Evolutionary conservation across 2,797 vertebrate genomes (phyloP).

Genomic region (Tolypeutes matacus): DNA sequence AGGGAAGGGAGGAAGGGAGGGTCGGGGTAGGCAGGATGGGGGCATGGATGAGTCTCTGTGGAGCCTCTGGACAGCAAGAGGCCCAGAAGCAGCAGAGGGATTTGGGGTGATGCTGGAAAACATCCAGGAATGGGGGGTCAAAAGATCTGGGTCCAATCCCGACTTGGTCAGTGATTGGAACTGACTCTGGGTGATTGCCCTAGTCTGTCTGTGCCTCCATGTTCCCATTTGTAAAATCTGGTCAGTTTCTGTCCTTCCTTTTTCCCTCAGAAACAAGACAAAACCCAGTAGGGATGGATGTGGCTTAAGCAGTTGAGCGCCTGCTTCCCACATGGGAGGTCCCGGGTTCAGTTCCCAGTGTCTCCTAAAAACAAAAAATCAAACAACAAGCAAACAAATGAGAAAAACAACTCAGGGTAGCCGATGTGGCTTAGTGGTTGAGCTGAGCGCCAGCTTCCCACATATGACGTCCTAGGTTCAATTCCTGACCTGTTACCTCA

Average conservation of each 20-base stretch:
- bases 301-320: too few relatives aligned
- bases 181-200: neutral
- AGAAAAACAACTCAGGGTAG: too few relatives aligned
- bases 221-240: neutral
- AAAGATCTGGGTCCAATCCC: neutral
- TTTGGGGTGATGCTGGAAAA: neutral
- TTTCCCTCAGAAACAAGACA: neutral
- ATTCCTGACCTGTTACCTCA: too few relatives aligned
- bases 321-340: too few relatives aligned
- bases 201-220: neutral
- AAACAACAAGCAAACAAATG: too few relatives aligned
- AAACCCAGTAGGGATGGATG: too few relatives aligned
- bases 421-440: too few relatives aligned
- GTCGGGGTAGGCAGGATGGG: rapidly evolving
- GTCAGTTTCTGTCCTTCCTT: neutral
- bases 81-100: neutral
- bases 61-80: neutral
- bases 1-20: neutral
- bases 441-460: too few relatives aligned
- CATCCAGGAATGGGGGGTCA: rapidly evolving
- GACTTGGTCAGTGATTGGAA: neutral
- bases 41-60: neutral
- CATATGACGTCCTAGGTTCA: too few relatives aligned
- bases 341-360: too few relatives aligned
- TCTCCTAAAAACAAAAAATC: too few relatives aligned